Evolutionary conservation across 2,797 vertebrate species (phyloP), one percentile per base, ranked within the genome.

Genomic region (Eutrigla gurnardus): DNA sequence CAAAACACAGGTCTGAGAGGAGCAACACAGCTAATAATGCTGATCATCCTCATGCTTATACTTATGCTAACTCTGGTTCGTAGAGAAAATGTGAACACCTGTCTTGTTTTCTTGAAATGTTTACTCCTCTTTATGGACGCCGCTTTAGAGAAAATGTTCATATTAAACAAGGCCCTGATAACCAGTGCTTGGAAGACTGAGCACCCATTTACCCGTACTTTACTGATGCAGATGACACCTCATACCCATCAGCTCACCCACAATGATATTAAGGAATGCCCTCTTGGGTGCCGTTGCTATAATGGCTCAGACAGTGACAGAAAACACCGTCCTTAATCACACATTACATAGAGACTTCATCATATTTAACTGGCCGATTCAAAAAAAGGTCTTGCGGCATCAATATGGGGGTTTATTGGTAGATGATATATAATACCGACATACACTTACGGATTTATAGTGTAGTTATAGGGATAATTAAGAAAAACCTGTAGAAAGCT

Each of bases 171-270:
- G 37, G 4, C 53, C 37, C 47, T 58, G 54, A 68, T 70, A 75
- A 37, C 54, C 37, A 6, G 65, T 18, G 42, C 17, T 47, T 60
- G 47, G 58, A 74, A 60, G 11, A 25, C 15, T 42, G 3, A 62
- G 70, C 14, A 66, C 75, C 75, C 57, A 70, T 73, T 25, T 71
- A 84, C 75, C 54, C 70, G 49, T 37, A 65, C 68, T 81, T 74
- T 65, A 50, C 49, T 47, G 53, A 65, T 63, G 36, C 73, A 59
- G 80, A 72, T 43, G 60, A 54, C 0, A 1, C 18, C 63, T 64
- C 33, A 45, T 32, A 36, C 14, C 64, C 11, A 75, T 68, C 65
- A 49, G 1, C 39, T 74, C 49, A 52, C 69, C 39, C 60, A 73
- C 62, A 67, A n/a, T 39, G 35, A 63, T 46, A 78, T 74, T 39